Evolutionary conservation across 2,797 vertebrate genomes (phyloP), one percentile per base, ranked within the genome.

Genomic region (Ctenopoma multispine): DNA sequence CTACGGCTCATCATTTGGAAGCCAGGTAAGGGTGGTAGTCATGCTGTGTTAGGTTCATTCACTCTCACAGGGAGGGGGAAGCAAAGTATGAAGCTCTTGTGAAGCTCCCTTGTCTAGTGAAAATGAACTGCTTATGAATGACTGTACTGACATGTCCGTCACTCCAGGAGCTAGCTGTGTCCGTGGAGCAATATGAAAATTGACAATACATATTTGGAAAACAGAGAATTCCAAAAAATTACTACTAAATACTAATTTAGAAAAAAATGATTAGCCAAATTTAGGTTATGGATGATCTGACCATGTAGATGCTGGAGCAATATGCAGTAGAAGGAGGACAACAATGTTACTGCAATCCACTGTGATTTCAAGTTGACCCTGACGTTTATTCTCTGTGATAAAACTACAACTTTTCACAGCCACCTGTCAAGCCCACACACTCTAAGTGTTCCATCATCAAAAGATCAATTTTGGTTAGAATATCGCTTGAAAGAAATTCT

Each of bases 401-500:
- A 18, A 48, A 54, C 8, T 36, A 31, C n/a, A 53, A 47, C 54
- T 65, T 81, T 66, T 63, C 1, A 49, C 31, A 77, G 54, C 24
- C 75, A 75, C 47, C 51, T 77, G 57, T 68, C 49, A 61, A 49
- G 58, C 1, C 18, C 4, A 15, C 38, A 63, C 38, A 55, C 24
- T 51, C 9, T 24, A 21, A 36, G 20, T 44, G 43, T 56, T 55
- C 68, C 49, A 61, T 36, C 20, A 17, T 72, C 47, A 47, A 81
- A 80, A 60, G 27, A 62, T 0, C 31, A 12, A 64, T 63, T 55
- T 54, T n/a, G 36, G 47, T 14, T 41, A 18, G 21, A 77, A 36
- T 72, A 38, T 68, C 38, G 40, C 55, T 72, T 74, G 12, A 57
- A 73, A 64, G 36, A 69, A 29, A 62, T 48, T 18, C 61, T 55